A percentile compares a stretch with the other conserved stretches of the same genome.
Evolutionary conservation across 2,113 vertebrate genomes (phyloP).

Genomic region (Poeciliopsis retropinna): DNA sequence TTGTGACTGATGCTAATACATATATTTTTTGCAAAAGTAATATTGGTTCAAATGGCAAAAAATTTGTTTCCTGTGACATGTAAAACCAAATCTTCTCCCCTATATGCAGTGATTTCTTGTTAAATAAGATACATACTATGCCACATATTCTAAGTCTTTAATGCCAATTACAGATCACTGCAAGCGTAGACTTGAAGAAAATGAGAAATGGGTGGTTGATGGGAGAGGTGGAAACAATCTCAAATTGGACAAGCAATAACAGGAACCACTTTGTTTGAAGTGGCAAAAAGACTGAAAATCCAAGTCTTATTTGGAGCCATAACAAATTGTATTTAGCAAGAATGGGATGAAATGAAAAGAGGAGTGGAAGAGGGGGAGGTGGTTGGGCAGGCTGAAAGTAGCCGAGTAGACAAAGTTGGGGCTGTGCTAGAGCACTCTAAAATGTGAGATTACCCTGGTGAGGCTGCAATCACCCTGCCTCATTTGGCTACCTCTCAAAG

Average conservation of each 20-base stretch:
- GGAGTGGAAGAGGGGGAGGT: conserved; percentile 30
- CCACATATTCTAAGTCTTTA: conserved; percentile 5
- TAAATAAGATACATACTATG: conserved; percentile 4
- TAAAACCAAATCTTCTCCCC: background rate
- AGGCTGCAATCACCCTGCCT: conserved; percentile 65
- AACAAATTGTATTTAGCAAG: conserved; percentile 74
- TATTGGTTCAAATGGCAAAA: too few species aligned
- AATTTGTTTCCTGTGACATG: too few species aligned
- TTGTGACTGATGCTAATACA: too few species aligned
- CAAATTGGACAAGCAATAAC: conserved; percentile 61
- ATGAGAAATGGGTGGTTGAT: conserved; percentile 26
- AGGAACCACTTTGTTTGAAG: conserved; percentile 61
- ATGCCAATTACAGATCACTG: conserved; percentile 30
- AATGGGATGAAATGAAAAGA: conserved; percentile 51
- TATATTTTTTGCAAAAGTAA: too few species aligned
- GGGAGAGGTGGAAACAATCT: conserved; percentile 25
- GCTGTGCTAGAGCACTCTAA: conserved; percentile 48
- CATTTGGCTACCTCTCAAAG: conserved; percentile 49
- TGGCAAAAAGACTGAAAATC: conserved; percentile 56
- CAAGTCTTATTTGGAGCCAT: conserved; percentile 65
- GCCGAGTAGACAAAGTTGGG: conserved; percentile 3
- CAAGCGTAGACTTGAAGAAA: conserved; percentile 30
- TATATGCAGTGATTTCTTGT: background rate
- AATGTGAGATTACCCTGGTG: conserved; percentile 63
- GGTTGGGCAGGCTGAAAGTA: conserved; percentile 32